Evolutionary conservation across 2,113 vertebrate species (phyloP).

Genomic region (Vimba vimba): DNA sequence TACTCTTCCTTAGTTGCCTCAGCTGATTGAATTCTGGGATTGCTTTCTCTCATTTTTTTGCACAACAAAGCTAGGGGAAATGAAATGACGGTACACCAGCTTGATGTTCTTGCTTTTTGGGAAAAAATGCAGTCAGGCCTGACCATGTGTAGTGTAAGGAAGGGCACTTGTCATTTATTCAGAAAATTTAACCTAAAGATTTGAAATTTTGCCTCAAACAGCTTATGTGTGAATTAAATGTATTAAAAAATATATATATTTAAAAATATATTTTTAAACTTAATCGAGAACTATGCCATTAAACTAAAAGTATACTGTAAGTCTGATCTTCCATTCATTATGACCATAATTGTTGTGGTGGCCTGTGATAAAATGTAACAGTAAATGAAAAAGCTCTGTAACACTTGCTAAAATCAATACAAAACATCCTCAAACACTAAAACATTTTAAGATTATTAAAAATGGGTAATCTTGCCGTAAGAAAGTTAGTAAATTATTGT

Average conservation of each 20-base stretch:
- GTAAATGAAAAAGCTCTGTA: background rate
- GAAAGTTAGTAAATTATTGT: background rate
- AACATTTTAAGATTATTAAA: background rate
- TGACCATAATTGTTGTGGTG: background rate
- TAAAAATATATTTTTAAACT: background rate
- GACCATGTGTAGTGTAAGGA: background rate
- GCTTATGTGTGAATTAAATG: background rate
- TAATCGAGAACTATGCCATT: background rate
- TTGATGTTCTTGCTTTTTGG: background rate
- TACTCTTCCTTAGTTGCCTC: constrained; percentile 26
- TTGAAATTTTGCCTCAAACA: background rate
- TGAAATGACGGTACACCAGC: background rate
- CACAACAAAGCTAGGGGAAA: background rate
- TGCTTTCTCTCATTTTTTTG: constrained; percentile 1
- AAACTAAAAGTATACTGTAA: background rate
- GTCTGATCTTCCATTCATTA: background rate
- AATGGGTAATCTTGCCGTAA: background rate
- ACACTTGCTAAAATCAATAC: too few species aligned
- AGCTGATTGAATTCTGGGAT: constrained; percentile 36
- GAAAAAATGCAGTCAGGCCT: background rate
- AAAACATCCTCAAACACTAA: background rate
- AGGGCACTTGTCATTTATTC: background rate
- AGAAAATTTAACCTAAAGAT: background rate
- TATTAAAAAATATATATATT: background rate
- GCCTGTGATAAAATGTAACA: background rate